These are phyloP conservation scores for Drosophila prostipennis DNA, from an alignment of 2,888 invertebrate genomes.

Conservation along the genomic window DNA sequence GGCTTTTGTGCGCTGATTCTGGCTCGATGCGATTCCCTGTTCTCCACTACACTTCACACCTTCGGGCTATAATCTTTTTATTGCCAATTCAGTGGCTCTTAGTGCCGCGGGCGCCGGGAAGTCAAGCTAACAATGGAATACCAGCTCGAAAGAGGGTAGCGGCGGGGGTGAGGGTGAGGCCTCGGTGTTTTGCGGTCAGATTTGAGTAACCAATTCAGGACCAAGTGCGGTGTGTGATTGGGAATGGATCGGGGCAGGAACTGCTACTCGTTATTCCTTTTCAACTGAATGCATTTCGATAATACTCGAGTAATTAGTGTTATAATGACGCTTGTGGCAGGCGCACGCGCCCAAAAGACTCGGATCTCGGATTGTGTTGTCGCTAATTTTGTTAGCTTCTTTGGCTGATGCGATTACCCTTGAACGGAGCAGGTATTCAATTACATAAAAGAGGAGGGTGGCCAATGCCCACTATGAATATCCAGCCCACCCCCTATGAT, in stretches of 20 bases:
- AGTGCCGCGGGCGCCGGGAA: constrained; percentile 62
- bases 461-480: background rate
- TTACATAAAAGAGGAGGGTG: constrained; percentile 43
- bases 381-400: constrained; percentile 47
- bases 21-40: constrained; percentile 9
- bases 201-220: constrained; percentile 53
- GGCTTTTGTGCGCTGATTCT: constrained; percentile 6
- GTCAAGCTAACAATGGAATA: constrained; percentile 54
- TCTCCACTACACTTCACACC: constrained; percentile 72
- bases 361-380: constrained; percentile 7
- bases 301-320: constrained; percentile 82
- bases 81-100: constrained; percentile 79
- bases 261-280: constrained; percentile 69
- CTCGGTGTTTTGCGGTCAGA: constrained; percentile 55
- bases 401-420: constrained; percentile 64
- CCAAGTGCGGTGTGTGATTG: constrained; percentile 54
- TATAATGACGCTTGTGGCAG: constrained; percentile 66
- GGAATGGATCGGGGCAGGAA: background rate
- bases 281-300: constrained; percentile 80
- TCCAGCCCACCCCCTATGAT: constrained; percentile 59
- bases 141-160: constrained; percentile 9
- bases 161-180: constrained; percentile 6
- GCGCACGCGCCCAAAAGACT: constrained; percentile 48
- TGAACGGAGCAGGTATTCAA: constrained; percentile 67
- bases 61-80: constrained; percentile 81